A percentile compares a stretch with the other conserved stretches of the same genome.
phyloP scores from a whole-genome alignment of 2,888 invertebrate genomes.

The Rapana venosa region DNA sequence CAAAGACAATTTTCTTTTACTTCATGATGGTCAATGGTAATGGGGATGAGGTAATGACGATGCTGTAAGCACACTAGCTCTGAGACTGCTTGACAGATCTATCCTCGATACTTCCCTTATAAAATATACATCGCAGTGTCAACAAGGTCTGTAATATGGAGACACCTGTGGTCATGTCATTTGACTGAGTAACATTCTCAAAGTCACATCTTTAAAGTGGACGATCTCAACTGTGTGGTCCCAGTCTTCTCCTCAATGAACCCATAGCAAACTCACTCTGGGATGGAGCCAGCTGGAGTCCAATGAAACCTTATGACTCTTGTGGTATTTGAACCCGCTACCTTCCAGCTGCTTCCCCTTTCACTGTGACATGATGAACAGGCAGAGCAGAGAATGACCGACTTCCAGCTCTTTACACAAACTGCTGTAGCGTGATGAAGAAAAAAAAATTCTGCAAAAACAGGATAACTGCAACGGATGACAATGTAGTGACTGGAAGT shows the following conservation, averaged over 20 bases:
- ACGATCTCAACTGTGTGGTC: not conserved
- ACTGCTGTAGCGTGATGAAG: too few relatives aligned
- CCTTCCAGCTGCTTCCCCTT: not conserved
- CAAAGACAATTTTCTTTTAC: too few relatives aligned
- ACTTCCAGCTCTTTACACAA: too few relatives aligned
- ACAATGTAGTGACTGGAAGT: too few relatives aligned
- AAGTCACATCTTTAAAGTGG: not conserved
- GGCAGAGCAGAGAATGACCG: too few relatives aligned
- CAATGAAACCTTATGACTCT: slow-evolving; percentile 19
- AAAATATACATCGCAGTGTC: not conserved
- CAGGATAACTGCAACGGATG: too few relatives aligned
- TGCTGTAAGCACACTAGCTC: not conserved
- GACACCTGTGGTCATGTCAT: not conserved
- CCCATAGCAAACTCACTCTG: not conserved
- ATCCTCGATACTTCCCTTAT: not conserved
- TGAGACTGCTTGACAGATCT: not conserved
- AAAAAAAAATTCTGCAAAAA: too few relatives aligned
- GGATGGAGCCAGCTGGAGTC: not conserved
- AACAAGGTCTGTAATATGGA: not conserved
- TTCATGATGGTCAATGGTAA: not conserved
- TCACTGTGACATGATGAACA: too few relatives aligned
- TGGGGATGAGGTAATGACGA: not conserved
- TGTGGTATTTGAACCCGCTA: slow-evolving; percentile 23
- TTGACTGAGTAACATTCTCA: not conserved
- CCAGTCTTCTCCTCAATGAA: not conserved